Evolutionary conservation across 2,888 invertebrate genomes (phyloP).

Genomic region (Andrena chrysosceles): DNA sequence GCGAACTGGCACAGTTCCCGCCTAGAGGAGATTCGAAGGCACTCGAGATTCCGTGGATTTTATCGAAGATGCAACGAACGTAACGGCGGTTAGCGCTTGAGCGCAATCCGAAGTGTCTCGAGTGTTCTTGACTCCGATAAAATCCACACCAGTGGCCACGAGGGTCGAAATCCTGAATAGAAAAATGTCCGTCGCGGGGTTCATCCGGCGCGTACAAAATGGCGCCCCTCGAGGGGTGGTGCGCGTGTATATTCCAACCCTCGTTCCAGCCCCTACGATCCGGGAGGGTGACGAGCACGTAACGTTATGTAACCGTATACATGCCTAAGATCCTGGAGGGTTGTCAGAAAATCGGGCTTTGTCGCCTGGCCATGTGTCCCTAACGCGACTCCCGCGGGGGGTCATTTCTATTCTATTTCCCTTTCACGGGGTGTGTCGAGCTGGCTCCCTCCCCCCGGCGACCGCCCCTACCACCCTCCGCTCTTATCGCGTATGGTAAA

Average conservation of each 20-base stretch:
- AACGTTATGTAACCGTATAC: conserved; percentile 84
- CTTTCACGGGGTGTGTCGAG: conserved; percentile 78
- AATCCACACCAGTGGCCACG: conserved; percentile 61
- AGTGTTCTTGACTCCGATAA: conserved; percentile 56
- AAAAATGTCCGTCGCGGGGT: conserved; percentile 67
- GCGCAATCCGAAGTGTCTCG: not conserved
- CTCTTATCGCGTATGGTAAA: conserved; percentile 83
- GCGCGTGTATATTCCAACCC: conserved; percentile 78
- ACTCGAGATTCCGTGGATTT: not conserved
- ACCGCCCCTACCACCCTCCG: conserved; percentile 44
- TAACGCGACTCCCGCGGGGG: conserved; percentile 84
- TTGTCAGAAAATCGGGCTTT: conserved; percentile 79
- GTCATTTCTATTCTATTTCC: conserved; percentile 85
- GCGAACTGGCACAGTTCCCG: not conserved
- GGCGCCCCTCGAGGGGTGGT: conserved; percentile 79
- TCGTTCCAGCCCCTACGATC: conserved; percentile 75
- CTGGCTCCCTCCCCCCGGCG: conserved; percentile 60
- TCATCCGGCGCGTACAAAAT: conserved; percentile 78
- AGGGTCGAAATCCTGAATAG: conserved; percentile 42
- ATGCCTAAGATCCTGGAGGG: conserved; percentile 80
- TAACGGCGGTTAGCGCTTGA: conserved; percentile 2
- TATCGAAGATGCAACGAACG: not conserved
- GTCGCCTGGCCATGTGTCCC: conserved; percentile 84
- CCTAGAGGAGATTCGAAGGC: not conserved
- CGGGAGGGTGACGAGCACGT: conserved; percentile 72